Percentiles rank a stretch among this genome's conserved stretches.
Evolutionary conservation across 2,113 vertebrate species (phyloP).

Genomic region (Cathartes aura): DNA sequence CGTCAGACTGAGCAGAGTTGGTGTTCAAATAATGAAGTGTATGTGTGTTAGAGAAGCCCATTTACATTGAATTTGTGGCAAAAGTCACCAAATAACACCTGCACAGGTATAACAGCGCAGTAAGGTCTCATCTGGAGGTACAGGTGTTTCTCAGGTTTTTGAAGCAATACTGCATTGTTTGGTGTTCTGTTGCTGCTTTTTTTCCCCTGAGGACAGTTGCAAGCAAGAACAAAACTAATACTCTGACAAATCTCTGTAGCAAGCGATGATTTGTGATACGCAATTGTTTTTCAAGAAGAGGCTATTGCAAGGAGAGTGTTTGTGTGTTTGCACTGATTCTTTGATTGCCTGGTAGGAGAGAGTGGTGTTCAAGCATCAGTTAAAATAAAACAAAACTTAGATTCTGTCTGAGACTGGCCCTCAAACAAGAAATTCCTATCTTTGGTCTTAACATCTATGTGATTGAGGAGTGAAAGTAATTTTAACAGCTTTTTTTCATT

Average conservation of each 20-base stretch:
- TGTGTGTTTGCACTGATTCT: background rate
- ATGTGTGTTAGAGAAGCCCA: background rate
- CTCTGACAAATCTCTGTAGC: background rate
- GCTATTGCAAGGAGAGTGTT: background rate
- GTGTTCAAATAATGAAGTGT: background rate
- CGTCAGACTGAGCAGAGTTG: background rate
- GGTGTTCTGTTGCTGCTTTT: background rate
- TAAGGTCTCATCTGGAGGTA: background rate
- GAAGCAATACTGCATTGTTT: background rate
- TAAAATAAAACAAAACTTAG: background rate
- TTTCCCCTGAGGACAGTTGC: background rate
- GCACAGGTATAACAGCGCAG: background rate
- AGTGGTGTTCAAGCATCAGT: background rate
- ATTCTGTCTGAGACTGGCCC: background rate
- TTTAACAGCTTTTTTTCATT: background rate
- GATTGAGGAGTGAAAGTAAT: background rate
- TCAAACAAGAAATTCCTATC: background rate
- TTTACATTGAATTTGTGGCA: background rate
- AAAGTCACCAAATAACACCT: rapidly evolving
- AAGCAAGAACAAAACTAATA: background rate
- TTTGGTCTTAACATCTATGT: background rate
- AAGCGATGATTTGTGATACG: background rate
- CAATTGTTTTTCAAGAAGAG: background rate
- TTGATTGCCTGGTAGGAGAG: background rate
- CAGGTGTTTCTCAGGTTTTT: background rate